Conservation (phyloP, 2,797 vertebrate genomes). For the Netta rufina region DNA sequence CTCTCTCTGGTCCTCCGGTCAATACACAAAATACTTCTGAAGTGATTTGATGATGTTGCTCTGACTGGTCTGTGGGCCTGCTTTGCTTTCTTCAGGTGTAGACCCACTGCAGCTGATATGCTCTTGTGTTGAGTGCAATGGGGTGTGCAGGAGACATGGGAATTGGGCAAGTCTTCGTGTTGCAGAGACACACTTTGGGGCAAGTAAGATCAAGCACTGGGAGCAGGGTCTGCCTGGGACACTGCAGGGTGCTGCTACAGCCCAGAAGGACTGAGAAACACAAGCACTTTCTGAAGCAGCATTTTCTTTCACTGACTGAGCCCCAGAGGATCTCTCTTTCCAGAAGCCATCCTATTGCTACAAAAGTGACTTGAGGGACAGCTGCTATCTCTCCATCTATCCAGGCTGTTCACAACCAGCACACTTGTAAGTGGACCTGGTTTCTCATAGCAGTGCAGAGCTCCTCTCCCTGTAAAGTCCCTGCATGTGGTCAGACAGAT, state of each 20-base stretch:
- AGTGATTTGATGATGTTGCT: not conserved
- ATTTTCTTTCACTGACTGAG: not conserved
- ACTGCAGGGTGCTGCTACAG: not conserved
- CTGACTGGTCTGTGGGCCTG: not conserved
- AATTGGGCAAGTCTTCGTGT: fast-evolving
- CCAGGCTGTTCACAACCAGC: not conserved
- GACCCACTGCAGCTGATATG: too few relatives aligned
- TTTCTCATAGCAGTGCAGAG: not conserved
- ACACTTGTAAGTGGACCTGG: not conserved
- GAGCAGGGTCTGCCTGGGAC: not conserved
- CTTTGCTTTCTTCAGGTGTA: not conserved
- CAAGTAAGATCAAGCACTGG: not conserved
- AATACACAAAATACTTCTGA: not conserved
- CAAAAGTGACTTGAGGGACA: not conserved
- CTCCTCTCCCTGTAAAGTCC: not conserved
- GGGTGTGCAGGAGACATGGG: not conserved
- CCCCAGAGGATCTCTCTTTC: not conserved
- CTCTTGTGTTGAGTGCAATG: not conserved
- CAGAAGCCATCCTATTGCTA: not conserved
- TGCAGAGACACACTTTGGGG: not conserved
- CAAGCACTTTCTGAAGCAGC: not conserved
- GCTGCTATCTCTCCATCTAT: not conserved
- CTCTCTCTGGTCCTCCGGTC: not conserved
- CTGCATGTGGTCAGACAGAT: not conserved
- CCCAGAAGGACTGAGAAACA: not conserved